A percentile compares a stretch with the other conserved stretches of the same genome.
Conservation (phyloP, 2,113 vertebrate genomes). For the Sakesphorus luctuosus region DNA sequence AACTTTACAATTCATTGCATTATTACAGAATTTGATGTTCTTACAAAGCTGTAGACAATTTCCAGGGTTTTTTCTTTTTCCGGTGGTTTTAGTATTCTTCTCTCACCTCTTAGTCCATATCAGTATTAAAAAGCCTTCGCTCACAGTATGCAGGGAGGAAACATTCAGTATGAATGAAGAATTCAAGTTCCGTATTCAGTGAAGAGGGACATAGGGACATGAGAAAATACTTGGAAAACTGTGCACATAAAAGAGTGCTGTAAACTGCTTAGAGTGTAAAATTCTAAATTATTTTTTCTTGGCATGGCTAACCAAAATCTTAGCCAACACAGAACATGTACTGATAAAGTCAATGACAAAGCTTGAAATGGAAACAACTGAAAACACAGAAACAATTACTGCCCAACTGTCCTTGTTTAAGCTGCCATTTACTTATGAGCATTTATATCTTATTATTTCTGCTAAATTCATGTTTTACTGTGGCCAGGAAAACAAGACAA, state of each 20-base stretch:
- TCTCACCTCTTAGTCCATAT: not conserved
- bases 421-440: conserved; percentile 71
- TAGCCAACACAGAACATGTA: conserved; percentile 34
- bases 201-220: not conserved
- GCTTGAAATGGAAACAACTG: not conserved
- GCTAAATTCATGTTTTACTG: conserved; percentile 67
- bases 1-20: not conserved
- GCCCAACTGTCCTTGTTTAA: conserved; percentile 68
- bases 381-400: conserved; percentile 57
- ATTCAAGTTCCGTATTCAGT: not conserved
- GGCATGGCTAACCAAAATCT: not conserved
- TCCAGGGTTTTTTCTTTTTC: not conserved
- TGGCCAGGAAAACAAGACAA: not conserved
- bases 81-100: not conserved
- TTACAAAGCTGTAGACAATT: not conserved
- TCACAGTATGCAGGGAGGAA: not conserved
- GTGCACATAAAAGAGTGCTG: not conserved
- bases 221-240: not conserved
- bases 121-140: not conserved
- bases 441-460: conserved; percentile 76
- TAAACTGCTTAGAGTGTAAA: not conserved
- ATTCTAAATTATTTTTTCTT: not conserved
- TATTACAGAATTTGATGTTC: not conserved
- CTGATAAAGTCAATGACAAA: conserved; percentile 61
- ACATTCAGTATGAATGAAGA: not conserved